phyloP scores from a whole-genome alignment of 1,140 invertebrate genomes.

The Neoseiulus cucumeris region DNA sequence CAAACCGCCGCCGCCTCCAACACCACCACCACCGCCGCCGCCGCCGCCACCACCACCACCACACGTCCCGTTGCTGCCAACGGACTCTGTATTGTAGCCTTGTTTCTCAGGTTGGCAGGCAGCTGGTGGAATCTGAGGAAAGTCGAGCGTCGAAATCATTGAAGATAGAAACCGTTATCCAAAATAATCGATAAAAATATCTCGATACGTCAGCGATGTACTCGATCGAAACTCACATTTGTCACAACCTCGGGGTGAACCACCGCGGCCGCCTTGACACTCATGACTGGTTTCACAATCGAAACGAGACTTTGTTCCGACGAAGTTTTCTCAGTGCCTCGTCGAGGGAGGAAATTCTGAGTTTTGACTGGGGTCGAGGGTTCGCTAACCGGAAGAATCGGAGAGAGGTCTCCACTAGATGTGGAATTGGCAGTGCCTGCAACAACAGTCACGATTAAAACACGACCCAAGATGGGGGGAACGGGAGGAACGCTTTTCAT shows the following conservation, averaged over 20 bases:
- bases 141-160: no score
- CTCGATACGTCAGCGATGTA: no score
- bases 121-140: no score
- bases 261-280: neutral
- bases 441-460: neutral
- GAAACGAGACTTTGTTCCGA: slow-evolving; percentile 7
- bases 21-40: no score
- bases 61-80: no score
- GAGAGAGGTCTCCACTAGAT: neutral
- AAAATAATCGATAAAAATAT: no score
- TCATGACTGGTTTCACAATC: slow-evolving; percentile 2
- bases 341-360: neutral
- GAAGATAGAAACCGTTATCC: no score
- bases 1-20: neutral
- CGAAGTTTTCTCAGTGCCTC: neutral
- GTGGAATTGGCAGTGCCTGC: slow-evolving; percentile 8
- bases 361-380: slow-evolving; percentile 2
- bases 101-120: no score
- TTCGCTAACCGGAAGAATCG: slow-evolving; percentile 2
- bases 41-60: no score
- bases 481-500: neutral
- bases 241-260: slow-evolving; percentile 1
- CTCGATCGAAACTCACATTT: neutral
- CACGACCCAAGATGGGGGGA: neutral
- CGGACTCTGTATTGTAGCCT: no score